phyloP scores from a whole-genome alignment of 92 coral and sea anemone genomes.

The Diadumene lineata region DNA sequence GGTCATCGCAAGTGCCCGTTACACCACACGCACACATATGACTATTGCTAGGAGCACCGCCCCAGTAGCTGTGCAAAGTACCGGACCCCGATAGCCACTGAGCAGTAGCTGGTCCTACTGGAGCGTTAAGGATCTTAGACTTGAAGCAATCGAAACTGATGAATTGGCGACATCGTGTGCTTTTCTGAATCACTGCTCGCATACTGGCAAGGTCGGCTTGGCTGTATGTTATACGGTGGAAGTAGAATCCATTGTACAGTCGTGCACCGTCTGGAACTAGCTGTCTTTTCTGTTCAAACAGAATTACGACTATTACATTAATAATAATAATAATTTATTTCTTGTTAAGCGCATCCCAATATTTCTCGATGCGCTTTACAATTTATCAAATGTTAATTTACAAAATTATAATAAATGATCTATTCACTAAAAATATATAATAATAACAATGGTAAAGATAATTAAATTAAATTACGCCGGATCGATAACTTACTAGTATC shows the following conservation, averaged over 20 bases:
- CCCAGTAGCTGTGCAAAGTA: conserved; percentile 75
- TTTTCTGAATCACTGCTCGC: conserved; percentile 65
- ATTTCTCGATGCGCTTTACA: no score
- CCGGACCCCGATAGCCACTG: conserved; percentile 78
- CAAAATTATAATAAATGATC: no score
- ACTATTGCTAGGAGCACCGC: conserved; percentile 73
- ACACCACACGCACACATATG: conserved; percentile 82
- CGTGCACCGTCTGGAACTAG: conserved; percentile 38
- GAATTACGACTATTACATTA: no score
- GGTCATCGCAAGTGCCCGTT: conserved; percentile 66
- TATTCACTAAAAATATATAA: no score
- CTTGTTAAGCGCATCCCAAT: no score
- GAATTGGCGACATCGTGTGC: conserved; percentile 80
- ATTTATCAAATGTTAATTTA: no score
- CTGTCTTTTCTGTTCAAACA: conserved; percentile 18
- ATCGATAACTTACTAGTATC: no score
- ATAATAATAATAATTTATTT: no score
- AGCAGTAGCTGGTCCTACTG: conserved; percentile 68
- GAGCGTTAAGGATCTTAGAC: conserved; percentile 64
- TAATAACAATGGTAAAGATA: no score
- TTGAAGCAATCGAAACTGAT: conserved; percentile 79
- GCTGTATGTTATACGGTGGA: conserved; percentile 62
- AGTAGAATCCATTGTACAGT: conserved; percentile 36
- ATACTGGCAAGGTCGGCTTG: conserved; percentile 61
- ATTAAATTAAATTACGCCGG: no score